phyloP scores from a whole-genome alignment of 2,888 invertebrate species.

The Lasioglossum lativentre region DNA sequence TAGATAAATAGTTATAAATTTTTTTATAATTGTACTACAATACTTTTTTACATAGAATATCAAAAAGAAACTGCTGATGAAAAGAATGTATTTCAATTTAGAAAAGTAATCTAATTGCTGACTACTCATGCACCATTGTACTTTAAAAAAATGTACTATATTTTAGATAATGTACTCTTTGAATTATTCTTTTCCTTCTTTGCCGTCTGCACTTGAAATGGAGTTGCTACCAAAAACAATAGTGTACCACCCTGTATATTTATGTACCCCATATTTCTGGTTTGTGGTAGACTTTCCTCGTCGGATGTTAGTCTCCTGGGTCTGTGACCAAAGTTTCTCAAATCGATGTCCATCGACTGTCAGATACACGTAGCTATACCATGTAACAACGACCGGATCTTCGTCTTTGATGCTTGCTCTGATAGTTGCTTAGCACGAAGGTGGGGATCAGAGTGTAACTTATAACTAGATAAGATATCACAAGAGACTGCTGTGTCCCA shows the following conservation, averaged over 20 bases:
- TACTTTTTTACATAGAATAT: no score
- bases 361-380: background rate
- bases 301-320: background rate
- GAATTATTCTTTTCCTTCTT: no score
- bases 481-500: background rate
- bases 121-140: no score
- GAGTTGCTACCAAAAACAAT: background rate
- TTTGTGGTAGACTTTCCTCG: background rate
- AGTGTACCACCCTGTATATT: background rate
- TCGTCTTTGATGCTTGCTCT: background rate
- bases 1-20: no score
- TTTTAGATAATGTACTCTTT: no score
- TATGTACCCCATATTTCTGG: background rate
- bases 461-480: conserved; percentile 5
- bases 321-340: background rate
- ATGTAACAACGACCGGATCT: background rate
- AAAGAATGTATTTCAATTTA: no score
- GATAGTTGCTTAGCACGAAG: no score
- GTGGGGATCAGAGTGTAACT: background rate
- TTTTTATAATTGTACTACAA: no score
- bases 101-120: no score
- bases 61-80: no score
- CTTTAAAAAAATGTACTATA: no score
- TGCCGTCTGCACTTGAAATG: background rate
- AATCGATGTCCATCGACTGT: conserved; percentile 5